Evolutionary conservation across 2,113 vertebrate genomes (phyloP), one percentile per base, ranked within the genome.

Genomic region (Oxyura jamaicensis): DNA sequence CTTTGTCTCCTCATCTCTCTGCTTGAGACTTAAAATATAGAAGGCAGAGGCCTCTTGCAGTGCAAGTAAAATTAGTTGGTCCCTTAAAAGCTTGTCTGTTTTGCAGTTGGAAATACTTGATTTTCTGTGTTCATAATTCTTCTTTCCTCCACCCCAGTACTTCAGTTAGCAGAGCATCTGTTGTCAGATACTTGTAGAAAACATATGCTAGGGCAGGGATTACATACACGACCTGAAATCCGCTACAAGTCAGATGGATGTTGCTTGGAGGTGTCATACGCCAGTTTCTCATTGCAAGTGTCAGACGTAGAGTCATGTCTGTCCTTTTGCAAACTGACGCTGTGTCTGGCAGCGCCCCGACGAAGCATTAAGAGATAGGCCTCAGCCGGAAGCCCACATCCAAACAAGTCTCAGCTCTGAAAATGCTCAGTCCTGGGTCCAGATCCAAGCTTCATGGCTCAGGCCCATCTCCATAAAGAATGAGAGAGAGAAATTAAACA

Each of bases 281-380:
- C 23, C 7, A 2, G 18, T 14, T 39, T 83, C 28, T 74, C 31
- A 50, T 44, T 0, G 1, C 3, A 7, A 71, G 25, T 35, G 13
- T 65, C 26, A 56, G 52, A 50, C 2, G 18, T 3, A 36, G 63
- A 22, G 46, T 76, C 73, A 39, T 4, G 14, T 80, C 35, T 29
- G 21, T 33, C 26, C n/a, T 73, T 52, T 52, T 10, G 26, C 16
- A n/a, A 71, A 63, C 18, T 46, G 6, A 1, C 22, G 58, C 7
- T 0, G 0, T 0, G 6, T 26, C 76, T 81, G 68, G 52, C 86
- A 84, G 53, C 2, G 1, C 18, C 22, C 1, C 18, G 53, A 33
- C 9, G 53, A 90, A 78, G 76, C 19, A 21, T 2, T 6, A 44
- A 58, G 39, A 63, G 68, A 36, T 22, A 23, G 42, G 39, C 2